Evolutionary conservation across 1,140 invertebrate species (phyloP).

Genomic region (Andrena cerasifolii): DNA sequence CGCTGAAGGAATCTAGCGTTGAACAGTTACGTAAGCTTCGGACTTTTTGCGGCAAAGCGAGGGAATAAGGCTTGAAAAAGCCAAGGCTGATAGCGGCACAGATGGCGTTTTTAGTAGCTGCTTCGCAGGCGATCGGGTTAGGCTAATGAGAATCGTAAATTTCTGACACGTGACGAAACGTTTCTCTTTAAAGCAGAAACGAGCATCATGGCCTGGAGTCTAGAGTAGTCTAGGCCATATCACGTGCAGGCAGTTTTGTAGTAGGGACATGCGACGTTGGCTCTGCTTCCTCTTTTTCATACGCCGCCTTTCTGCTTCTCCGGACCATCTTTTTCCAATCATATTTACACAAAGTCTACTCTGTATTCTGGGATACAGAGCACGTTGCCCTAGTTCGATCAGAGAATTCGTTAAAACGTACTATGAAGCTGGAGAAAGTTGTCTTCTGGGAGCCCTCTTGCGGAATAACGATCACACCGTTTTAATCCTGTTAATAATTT

Average conservation of each 20-base stretch:
- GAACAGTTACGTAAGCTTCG: not conserved
- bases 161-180: conserved; percentile 6
- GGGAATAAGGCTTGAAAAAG: not conserved
- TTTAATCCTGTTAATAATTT: too few relatives aligned
- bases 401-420: not conserved
- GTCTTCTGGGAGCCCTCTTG: too few relatives aligned
- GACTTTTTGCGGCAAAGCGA: not conserved
- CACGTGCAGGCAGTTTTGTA: not conserved
- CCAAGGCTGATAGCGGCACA: not conserved
- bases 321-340: too few relatives aligned
- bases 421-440: too few relatives aligned
- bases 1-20: not conserved
- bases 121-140: not conserved
- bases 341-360: too few relatives aligned
- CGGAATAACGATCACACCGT: too few relatives aligned
- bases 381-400: not conserved
- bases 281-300: not conserved
- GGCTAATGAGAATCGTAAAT: too few relatives aligned
- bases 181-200: conserved; percentile 14
- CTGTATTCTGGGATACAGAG: too few relatives aligned
- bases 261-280: not conserved
- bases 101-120: not conserved
- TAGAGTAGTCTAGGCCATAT: not conserved
- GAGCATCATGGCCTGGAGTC: too few relatives aligned
- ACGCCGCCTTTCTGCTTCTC: not conserved